A percentile compares a stretch with the other conserved stretches of the same genome.
Conservation (phyloP, 2,113 vertebrate genomes). For the Triplophysa tibetana region DNA sequence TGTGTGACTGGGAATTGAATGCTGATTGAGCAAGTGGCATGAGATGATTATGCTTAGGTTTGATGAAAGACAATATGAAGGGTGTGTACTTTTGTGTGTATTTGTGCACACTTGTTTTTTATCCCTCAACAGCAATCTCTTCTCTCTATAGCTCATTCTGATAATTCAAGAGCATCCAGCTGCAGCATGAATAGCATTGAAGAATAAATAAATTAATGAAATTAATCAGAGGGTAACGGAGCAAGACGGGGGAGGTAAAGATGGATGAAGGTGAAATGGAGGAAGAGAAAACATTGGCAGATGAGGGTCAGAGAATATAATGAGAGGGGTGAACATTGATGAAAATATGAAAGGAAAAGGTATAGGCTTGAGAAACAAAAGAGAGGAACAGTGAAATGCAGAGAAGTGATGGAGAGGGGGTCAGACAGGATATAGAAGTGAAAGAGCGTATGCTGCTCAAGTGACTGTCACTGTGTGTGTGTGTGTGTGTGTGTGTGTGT, state of each 20-base stretch:
- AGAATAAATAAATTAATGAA: slow-evolving; percentile 40
- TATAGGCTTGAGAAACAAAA: not conserved
- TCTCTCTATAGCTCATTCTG: slow-evolving; percentile 30
- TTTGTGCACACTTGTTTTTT: not conserved
- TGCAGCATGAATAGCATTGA: slow-evolving; percentile 50
- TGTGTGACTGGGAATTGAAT: slow-evolving; percentile 1
- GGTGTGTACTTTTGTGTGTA: slow-evolving; percentile 6
- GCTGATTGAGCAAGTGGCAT: slow-evolving; percentile 30
- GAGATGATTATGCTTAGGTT: slow-evolving; percentile 36
- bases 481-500: slow-evolving; percentile 16
- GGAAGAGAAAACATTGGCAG: not conserved
- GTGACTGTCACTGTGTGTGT: slow-evolving; percentile 28
- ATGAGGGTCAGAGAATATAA: slow-evolving; percentile 28
- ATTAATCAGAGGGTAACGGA: slow-evolving; percentile 42
- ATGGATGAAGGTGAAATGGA: slow-evolving; percentile 12
- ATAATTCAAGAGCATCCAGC: slow-evolving; percentile 48
- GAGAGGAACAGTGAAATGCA: not conserved
- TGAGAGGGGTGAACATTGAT: slow-evolving; percentile 23
- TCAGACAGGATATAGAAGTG: slow-evolving; percentile 22
- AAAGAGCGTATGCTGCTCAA: slow-evolving; percentile 24
- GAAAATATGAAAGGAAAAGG: not conserved
- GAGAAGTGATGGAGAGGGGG: not conserved
- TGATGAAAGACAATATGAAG: slow-evolving; percentile 28
- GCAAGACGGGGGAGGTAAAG: slow-evolving; percentile 10
- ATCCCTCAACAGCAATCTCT: not conserved